These are phyloP conservation scores for Cirrhinus mrigala DNA, from an alignment of 2,797 vertebrate genomes.

Conservation along the genomic window DNA sequence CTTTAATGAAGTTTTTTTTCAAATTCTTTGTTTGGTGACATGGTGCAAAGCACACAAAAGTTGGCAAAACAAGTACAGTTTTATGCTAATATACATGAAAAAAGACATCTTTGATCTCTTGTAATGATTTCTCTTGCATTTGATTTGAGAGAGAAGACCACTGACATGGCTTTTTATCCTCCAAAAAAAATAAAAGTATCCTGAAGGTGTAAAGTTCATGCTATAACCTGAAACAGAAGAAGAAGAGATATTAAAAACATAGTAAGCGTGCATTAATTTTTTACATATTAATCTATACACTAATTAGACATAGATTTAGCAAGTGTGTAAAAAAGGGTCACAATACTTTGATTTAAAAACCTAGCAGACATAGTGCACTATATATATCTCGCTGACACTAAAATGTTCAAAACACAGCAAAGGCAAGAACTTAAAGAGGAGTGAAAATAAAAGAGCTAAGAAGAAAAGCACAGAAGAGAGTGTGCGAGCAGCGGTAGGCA, in stretches of 20 bases:
- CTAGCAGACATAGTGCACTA: background rate
- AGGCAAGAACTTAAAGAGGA: slow-evolving; percentile 31
- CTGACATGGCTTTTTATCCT: background rate
- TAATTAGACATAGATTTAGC: background rate
- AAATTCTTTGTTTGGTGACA: slow-evolving; percentile 9
- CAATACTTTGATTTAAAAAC: background rate
- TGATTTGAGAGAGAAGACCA: slow-evolving; percentile 32
- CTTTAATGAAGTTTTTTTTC: background rate
- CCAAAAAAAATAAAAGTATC: slow-evolving; percentile 13
- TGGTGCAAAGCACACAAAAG: background rate
- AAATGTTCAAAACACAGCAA: slow-evolving; percentile 47
- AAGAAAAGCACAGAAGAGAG: slow-evolving; percentile 35
- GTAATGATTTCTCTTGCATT: slow-evolving; percentile 32
- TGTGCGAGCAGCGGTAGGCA: background rate
- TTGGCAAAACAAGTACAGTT: background rate
- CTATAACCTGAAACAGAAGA: background rate
- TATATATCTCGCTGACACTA: background rate
- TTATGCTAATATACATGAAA: slow-evolving; percentile 7
- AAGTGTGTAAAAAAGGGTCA: background rate
- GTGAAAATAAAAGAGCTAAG: slow-evolving; percentile 33
- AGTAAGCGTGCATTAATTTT: background rate
- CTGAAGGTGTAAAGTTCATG: background rate
- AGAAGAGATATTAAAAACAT: slow-evolving; percentile 12
- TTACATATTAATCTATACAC: background rate
- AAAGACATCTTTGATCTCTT: slow-evolving; percentile 31